A percentile compares a stretch with the other conserved stretches of the same genome.
Conservation (phyloP, 1,140 invertebrate species). For the Euwallacea fornicatus region DNA sequence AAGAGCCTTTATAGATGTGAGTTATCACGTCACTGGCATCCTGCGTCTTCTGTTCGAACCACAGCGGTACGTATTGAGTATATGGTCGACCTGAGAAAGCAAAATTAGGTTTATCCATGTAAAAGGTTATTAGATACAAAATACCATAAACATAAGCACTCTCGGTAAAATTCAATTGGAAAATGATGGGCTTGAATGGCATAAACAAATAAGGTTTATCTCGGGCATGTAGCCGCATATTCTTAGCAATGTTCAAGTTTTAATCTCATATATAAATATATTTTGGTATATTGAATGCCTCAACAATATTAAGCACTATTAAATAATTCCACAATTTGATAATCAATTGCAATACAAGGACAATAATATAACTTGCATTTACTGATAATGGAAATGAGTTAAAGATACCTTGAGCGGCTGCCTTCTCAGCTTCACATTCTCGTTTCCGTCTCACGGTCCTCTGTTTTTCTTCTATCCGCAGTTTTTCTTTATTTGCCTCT, state of each 20-base stretch:
- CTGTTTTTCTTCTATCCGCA: conserved; percentile 93
- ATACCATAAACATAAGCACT: too few species aligned
- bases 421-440: conserved; percentile 78
- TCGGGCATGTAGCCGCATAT: too few species aligned
- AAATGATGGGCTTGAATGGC: background rate
- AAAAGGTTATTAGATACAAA: too few species aligned
- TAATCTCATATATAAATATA: too few species aligned
- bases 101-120: too few species aligned
- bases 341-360: background rate
- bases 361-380: background rate
- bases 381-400: background rate
- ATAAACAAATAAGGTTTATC: background rate
- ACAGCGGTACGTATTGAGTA: conserved; percentile 79
- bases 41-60: conserved; percentile 88
- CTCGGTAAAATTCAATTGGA: background rate
- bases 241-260: too few species aligned
- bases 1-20: conserved; percentile 84
- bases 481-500: conserved; percentile 91
- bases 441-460: conserved; percentile 69
- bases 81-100: conserved; percentile 65
- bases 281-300: too few species aligned
- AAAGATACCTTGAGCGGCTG: conserved; percentile 67
- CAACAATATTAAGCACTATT: too few species aligned
- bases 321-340: too few species aligned
- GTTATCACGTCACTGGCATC: conserved; percentile 77